Conservation (phyloP, 2,888 invertebrate species). For the Bimastos eiseni region DNA sequence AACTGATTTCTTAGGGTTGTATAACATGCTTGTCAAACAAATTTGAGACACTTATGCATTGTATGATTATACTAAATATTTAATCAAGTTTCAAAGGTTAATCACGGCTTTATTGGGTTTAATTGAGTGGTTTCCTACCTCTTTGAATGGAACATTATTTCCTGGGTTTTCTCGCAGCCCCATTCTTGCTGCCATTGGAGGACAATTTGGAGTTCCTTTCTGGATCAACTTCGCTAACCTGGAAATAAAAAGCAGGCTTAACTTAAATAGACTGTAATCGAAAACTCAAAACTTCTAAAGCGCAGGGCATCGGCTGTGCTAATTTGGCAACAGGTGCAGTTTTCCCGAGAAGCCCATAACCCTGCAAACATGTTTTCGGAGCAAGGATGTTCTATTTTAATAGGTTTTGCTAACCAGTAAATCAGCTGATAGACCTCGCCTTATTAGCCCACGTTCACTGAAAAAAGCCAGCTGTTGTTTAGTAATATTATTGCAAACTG, state of each 20-base stretch:
- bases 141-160: slow-evolving; percentile 23
- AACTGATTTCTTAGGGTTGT: background rate
- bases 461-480: background rate
- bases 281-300: too few species aligned
- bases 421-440: background rate
- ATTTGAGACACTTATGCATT: background rate
- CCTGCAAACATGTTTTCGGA: background rate
- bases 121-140: background rate
- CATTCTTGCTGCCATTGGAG: slow-evolving; percentile 2
- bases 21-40: background rate
- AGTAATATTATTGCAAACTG: background rate
- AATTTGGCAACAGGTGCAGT: background rate
- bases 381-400: background rate
- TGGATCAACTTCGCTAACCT: slow-evolving; percentile 16
- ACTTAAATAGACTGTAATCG: background rate
- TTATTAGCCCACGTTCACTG: background rate
- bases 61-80: too few species aligned
- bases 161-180: slow-evolving; percentile 6
- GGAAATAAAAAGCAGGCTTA: background rate
- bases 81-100: too few species aligned
- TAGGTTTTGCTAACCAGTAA: background rate
- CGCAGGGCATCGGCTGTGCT: too few species aligned
- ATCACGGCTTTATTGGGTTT: background rate
- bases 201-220: slow-evolving; percentile 23
- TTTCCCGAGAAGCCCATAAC: too few species aligned